Percentiles rank a stretch among this genome's conserved stretches.
Evolutionary conservation across 2,888 invertebrate genomes (phyloP).

Genomic region (Acleris laterana): DNA sequence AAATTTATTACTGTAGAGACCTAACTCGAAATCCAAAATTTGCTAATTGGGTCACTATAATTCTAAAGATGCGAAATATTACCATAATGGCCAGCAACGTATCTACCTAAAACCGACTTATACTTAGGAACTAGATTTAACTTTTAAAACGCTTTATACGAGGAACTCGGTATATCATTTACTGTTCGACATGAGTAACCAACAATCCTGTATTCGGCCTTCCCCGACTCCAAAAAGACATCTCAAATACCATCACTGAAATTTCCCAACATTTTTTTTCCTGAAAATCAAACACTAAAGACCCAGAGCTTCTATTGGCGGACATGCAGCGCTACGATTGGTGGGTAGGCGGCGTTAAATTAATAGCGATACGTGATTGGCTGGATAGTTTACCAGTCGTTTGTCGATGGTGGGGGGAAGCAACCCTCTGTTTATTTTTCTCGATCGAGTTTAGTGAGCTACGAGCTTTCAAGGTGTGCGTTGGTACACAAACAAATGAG

Average conservation of each 20-base stretch:
- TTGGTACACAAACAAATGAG: conserved; percentile 27
- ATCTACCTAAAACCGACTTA: too few relatives aligned
- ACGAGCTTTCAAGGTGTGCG: conserved; percentile 66
- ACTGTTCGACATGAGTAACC: not conserved
- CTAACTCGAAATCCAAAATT: too few relatives aligned
- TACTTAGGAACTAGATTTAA: too few relatives aligned
- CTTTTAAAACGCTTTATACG: too few relatives aligned
- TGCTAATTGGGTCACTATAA: too few relatives aligned
- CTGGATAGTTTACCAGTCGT: conserved; percentile 53
- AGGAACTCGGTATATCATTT: too few relatives aligned
- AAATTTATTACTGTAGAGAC: too few relatives aligned
- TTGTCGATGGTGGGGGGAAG: conserved; percentile 60
- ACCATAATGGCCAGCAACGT: too few relatives aligned
- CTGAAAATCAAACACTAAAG: conserved; percentile 59
- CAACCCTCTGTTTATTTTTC: conserved; percentile 82
- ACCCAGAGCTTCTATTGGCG: conserved; percentile 61
- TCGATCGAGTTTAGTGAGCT: conserved; percentile 76
- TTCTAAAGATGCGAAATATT: too few relatives aligned
- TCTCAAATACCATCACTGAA: conserved; percentile 57
- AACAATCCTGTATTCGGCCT: conserved; percentile 20
- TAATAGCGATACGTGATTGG: conserved; percentile 56
- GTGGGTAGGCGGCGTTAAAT: conserved; percentile 64
- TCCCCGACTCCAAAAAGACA: conserved; percentile 37
- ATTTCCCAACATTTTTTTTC: conserved; percentile 61
- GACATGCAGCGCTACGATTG: conserved; percentile 54